These are phyloP conservation scores for Ornithorhynchus anatinus DNA, from an alignment of 2,113 vertebrate species.

Conservation along the genomic window DNA sequence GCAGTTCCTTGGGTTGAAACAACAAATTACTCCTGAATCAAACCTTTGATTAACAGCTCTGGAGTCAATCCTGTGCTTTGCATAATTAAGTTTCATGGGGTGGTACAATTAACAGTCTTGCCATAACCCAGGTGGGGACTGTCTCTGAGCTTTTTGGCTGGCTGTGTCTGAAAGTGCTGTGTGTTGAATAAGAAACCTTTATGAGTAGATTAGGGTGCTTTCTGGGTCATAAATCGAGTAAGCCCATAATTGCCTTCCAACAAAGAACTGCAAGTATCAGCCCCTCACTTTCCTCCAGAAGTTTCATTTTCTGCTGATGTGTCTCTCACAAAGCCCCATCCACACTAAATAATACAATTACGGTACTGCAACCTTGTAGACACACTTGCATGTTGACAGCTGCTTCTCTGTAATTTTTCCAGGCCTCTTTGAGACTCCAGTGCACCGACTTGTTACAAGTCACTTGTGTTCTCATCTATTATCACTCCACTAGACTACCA, in stretches of 20 bases:
- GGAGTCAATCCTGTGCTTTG: constrained; percentile 70
- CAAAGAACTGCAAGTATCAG: constrained; percentile 66
- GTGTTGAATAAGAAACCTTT: constrained; percentile 68
- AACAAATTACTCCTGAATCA: constrained; percentile 78
- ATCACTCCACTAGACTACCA: constrained; percentile 46
- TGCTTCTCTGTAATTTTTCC: constrained; percentile 47
- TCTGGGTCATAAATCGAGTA: constrained; percentile 72
- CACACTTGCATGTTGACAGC: constrained; percentile 34
- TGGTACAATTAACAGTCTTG: constrained; percentile 72
- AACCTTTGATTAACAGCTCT: constrained; percentile 76
- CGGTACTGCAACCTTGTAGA: constrained; percentile 27
- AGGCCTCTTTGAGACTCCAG: constrained; percentile 14
- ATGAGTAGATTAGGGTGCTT: constrained; percentile 68
- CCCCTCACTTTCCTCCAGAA: constrained; percentile 29
- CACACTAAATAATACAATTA: constrained; percentile 48
- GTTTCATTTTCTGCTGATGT: constrained; percentile 37
- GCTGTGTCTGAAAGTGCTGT: constrained; percentile 61
- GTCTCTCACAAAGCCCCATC: constrained; percentile 40
- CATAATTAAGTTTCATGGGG: constrained; percentile 78
- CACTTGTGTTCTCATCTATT: constrained; percentile 31
- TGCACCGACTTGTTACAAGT: constrained; percentile 34
- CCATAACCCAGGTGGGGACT: constrained; percentile 68
- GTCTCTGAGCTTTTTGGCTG: constrained; percentile 68
- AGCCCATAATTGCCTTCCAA: constrained; percentile 71
- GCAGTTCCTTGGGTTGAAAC: constrained; percentile 64